Conservation (phyloP, 2,888 invertebrate genomes). For the Parnassius glacialis region DNA sequence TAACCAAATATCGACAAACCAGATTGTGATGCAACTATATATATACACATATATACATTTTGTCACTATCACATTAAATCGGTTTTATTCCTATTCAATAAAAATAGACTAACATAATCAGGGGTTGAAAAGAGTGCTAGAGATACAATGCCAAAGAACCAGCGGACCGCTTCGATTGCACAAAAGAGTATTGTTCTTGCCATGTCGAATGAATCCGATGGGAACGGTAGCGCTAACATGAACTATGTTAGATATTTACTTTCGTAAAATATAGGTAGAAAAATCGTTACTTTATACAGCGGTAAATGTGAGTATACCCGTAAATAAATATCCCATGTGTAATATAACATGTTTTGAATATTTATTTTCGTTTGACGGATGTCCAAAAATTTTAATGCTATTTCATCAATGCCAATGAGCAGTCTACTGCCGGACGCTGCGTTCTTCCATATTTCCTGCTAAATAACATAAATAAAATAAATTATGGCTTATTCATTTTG, state of each 20-base stretch:
- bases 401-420: no score
- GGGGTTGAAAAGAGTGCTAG: conserved; percentile 51
- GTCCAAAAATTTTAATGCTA: no score
- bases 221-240: conserved; percentile 51
- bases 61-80: conserved; percentile 6
- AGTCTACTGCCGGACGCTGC: no score
- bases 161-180: conserved; percentile 62
- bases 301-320: no score
- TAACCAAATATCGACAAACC: no score
- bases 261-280: conserved; percentile 1
- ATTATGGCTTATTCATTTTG: no score
- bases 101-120: conserved; percentile 64
- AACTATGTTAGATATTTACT: conserved; percentile 50
- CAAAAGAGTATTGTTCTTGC: conserved; percentile 75
- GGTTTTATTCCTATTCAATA: conserved; percentile 49
- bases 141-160: conserved; percentile 52
- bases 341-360: no score
- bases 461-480: no score
- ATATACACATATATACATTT: background rate
- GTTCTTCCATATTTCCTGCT: no score
- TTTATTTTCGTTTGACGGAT: no score
- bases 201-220: conserved; percentile 70
- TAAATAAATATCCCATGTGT: no score
- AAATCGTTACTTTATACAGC: conserved; percentile 1
- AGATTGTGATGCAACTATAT: no score